A percentile compares a stretch with the other conserved stretches of the same genome.
Evolutionary conservation across 2,113 vertebrate genomes (phyloP).

Genomic region (Atractosteus spatula): DNA sequence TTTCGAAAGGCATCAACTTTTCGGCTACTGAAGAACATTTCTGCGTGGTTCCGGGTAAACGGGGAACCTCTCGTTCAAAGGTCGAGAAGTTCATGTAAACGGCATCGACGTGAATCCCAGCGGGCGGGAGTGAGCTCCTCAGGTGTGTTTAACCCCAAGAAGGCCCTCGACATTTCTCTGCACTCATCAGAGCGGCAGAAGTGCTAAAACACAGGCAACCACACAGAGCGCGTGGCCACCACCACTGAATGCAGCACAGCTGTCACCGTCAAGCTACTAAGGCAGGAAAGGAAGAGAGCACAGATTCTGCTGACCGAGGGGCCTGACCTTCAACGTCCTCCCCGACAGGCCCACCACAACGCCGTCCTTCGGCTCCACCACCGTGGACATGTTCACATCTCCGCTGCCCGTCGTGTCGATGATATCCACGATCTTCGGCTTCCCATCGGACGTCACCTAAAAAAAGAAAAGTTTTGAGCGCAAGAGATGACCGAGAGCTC

Average conservation of each 20-base stretch:
- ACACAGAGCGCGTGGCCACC: too few species aligned
- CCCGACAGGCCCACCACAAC: slow-evolving; percentile 84
- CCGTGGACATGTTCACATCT: slow-evolving; percentile 85
- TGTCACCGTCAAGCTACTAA: too few species aligned
- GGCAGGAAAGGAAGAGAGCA: too few species aligned
- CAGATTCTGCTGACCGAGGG: not conserved
- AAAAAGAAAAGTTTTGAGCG: slow-evolving; percentile 4
- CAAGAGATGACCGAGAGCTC: too few species aligned
- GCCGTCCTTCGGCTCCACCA: slow-evolving; percentile 84
- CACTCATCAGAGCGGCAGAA: too few species aligned
- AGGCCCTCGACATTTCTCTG: too few species aligned
- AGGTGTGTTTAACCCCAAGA: too few species aligned
- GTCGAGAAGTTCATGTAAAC: not conserved
- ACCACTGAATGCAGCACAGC: too few species aligned
- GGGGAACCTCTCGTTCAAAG: not conserved
- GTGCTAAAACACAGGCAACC: too few species aligned
- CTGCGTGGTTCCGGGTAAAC: not conserved
- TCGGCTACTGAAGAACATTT: not conserved
- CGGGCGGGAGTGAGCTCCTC: too few species aligned
- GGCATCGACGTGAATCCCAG: too few species aligned
- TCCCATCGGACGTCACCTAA: slow-evolving; percentile 90
- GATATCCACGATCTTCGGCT: slow-evolving; percentile 95
- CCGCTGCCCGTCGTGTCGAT: slow-evolving; percentile 97
- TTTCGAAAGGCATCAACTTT: not conserved
- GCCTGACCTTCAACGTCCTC: slow-evolving; percentile 79